Evolutionary conservation across 2,888 invertebrate genomes (phyloP), one percentile per base, ranked within the genome.

Genomic region (Drosophila prostipennis): DNA sequence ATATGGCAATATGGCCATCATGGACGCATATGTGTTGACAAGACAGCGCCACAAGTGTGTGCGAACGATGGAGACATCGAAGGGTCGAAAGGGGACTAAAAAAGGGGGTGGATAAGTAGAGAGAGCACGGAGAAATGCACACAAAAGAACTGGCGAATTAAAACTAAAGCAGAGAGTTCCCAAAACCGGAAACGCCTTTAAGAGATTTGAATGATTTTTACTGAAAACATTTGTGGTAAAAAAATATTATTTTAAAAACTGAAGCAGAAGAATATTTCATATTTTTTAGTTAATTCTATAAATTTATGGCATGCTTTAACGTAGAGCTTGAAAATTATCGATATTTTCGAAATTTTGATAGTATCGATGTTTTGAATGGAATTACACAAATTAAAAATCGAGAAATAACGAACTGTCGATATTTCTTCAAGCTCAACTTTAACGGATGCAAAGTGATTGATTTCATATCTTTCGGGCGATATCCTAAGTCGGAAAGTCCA

Each of bases 11-110:
- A 32, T 3, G 64, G 51, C 49, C 37, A 37, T 59, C 56, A 55
- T 43, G 48, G 45, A 36, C 29, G 37, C 60, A 57, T 43, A 45
- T 52, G 64, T 64, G 64, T 64, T 52, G 65, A 45, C 64, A 64
- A 37, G 67, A 65, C 52, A 8, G 52, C 14, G 64, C 65, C 64
- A 64, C 64, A 52, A 64, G 61, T 48, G 60, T 61, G 45, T 45
- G 59, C 23, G 46, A 23, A 46, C 10, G 45, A 46, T 46, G 23
- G 10, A 60, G 46, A 16, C 60, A 32, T 46, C 32, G 11, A 34
- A 16, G 14, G 46, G 37, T 26, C 53, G 53, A 37, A 26, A 14
- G 23, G 10, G 13, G 49, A 13, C 23, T n/a, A 23, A 26, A 29
- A 29, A 29, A 16, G 32, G 46, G 52, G 26, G 8, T 16, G 10